Base-by-base conservation (phyloP, 2,113 vertebrate species). In the Salvelinus fontinalis region DNA sequence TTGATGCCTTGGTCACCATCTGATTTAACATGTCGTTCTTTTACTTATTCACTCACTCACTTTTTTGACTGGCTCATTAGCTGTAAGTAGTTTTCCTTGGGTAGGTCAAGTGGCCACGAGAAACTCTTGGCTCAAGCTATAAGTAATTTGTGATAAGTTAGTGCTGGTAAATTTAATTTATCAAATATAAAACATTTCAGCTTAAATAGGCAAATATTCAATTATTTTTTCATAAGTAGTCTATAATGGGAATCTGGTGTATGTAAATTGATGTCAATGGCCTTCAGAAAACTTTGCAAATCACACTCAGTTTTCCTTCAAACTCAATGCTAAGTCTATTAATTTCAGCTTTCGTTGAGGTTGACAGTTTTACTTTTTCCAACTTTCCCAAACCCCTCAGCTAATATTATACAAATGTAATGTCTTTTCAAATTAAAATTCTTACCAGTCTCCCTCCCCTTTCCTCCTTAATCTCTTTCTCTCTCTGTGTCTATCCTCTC, bases 301-400 rank as follows among this genome's bases (percentile, higher is more conserved):
- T 12, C 24, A 4, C 49, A 24, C 18, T 67, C 59, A 1, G 66
- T 54, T 64, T 70, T 24, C 64, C 70, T 60, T 76, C 70, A 48
- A 71, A 71, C 16, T 70, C 66, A 75, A 60, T 34, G 39, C 29
- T 11, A 18, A 39, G 39, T 64, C 34, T 48, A 26, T 77, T 81
- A 16, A 75, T 73, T 79, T 78, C 31, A 62, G 64, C 62, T 76
- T 76, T 79, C 75, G 39, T 77, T 64, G 74, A 73, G 68, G 39
- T 65, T 71, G 48, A 80, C 66, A 67, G 26, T 67, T 67, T 67
- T 27, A 67, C 65, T 67, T 70, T 71, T 14, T 26, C 72, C 27
- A 75, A 74, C 54, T 70, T 54, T 77, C 59, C 49, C 75, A 26
- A 49, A 57, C 54, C 51, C 27, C 59, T 62, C 9, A 70, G 22